A percentile compares a stretch with the other conserved stretches of the same genome.
phyloP scores from a whole-genome alignment of 2,113 vertebrate genomes.

The Melospiza georgiana region DNA sequence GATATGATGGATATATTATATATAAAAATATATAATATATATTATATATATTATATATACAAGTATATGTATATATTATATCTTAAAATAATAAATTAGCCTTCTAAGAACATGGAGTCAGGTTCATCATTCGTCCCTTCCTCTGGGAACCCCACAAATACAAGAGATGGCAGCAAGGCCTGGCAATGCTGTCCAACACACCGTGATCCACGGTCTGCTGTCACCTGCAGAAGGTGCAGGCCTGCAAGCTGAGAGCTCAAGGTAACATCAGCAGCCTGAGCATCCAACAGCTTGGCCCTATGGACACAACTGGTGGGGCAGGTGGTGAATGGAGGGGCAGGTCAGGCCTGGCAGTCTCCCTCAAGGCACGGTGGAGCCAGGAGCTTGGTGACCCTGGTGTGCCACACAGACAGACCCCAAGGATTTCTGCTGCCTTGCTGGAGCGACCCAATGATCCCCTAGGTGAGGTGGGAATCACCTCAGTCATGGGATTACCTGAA shows the following conservation, averaged over 20 bases:
- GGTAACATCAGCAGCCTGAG: background rate
- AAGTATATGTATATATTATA: no score
- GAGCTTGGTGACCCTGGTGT: background rate
- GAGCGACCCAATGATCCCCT: background rate
- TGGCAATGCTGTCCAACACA: background rate
- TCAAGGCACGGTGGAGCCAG: background rate
- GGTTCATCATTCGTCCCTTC: no score
- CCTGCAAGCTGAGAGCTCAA: background rate
- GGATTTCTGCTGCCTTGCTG: background rate
- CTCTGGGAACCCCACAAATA: no score
- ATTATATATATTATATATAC: no score
- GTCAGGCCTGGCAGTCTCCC: background rate
- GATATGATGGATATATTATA: no score
- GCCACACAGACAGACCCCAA: background rate
- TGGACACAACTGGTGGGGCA: background rate
- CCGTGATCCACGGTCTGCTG: background rate
- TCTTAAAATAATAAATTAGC: no score
- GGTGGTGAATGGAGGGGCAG: background rate
- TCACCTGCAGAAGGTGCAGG: background rate
- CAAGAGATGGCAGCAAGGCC: background rate
- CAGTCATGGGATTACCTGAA: constrained; percentile 82
- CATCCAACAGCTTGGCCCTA: background rate
- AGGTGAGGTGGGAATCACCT: background rate
- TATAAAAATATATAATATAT: no score
- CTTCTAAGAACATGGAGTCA: no score